Base-by-base conservation (phyloP, 1,140 invertebrate species). In the Acromyrmex heyeri region DNA sequence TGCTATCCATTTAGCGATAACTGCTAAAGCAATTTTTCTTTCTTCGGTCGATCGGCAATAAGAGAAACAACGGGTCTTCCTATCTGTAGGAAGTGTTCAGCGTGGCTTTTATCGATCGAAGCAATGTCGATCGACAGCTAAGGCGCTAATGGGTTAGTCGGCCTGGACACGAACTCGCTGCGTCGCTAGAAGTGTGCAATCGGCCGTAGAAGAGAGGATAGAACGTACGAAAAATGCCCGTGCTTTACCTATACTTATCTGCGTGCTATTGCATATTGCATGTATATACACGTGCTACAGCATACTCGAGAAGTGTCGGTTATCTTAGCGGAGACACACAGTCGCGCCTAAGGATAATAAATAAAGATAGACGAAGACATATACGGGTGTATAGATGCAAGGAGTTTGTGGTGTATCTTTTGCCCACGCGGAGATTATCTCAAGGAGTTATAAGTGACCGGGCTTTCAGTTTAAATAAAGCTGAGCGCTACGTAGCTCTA, bases 371-470 rank as follows among this genome's bases (percentile, higher is more conserved):
- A 93, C 91, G 73, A 91, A 88, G 18, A 55, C 27, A 91, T 92
- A 93, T 92, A 93, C 59, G 59, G 78, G 72, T 59, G 87, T 12
- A 48, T 59, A 62, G 79, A 77, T 59, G 70, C 89, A 64, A 76
- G 87, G 86, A 69, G 83, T 64, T 67, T 64, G 73, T 87, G 70
- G 77, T 61, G 50, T 87, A 87, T 91, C 88, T 91, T 88, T 87
- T 92, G 92, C 91, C 92, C 92, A 93, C 92, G 91, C 92, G 69
- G 83, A 93, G 94, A 94, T 94, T 93, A 94, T 94, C 93, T 94
- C 90, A 89, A 91, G 92, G 86, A 94, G 92, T 94, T 94, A 94
- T 92, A 92, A 93, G 87, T 90, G 91, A 93, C 92, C 89, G 86
- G 73, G 93, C 91, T 93, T 93, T 92, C 89, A 93, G 88, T 85